Evolutionary conservation across 2,888 invertebrate genomes (phyloP).

Genomic region (Nemapogon koenigi): DNA sequence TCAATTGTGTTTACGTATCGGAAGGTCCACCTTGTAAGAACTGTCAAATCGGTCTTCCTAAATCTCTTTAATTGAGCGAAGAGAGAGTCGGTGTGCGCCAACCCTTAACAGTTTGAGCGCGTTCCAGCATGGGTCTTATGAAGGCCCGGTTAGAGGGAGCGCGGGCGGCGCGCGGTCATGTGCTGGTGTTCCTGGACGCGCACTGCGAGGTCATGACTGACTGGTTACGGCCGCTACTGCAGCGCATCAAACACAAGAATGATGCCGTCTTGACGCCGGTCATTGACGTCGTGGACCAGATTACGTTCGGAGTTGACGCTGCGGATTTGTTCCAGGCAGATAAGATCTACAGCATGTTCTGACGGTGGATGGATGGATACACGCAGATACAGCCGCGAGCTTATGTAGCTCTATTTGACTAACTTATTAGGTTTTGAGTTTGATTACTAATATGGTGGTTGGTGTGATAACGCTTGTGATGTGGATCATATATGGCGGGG

Average conservation of each 20-base stretch:
- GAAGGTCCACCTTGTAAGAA: no score
- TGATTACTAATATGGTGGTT: no score
- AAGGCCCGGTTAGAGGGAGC: conserved; percentile 92
- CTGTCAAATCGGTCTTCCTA: no score
- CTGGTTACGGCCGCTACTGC: conserved; percentile 90
- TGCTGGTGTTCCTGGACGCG: conserved; percentile 87
- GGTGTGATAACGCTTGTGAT: no score
- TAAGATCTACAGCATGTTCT: conserved; percentile 5
- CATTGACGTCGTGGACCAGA: conserved; percentile 89
- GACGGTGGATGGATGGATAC: no score
- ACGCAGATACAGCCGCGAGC: no score
- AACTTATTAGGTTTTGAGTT: no score
- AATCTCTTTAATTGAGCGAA: conserved; percentile 89
- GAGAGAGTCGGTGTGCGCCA: conserved; percentile 85
- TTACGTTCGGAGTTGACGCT: conserved; percentile 65
- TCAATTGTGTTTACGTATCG: no score
- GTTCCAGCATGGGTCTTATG: no score
- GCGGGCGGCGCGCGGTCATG: conserved; percentile 78
- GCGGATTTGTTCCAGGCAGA: conserved; percentile 38
- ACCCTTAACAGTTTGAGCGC: no score
- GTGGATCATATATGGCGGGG: no score
- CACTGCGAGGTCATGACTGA: conserved; percentile 85
- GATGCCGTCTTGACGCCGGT: conserved; percentile 89
- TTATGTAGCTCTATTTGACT: no score
- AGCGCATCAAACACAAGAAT: conserved; percentile 83